Base-by-base conservation (phyloP, 2,797 vertebrate species). In the Thunnus albacares region DNA sequence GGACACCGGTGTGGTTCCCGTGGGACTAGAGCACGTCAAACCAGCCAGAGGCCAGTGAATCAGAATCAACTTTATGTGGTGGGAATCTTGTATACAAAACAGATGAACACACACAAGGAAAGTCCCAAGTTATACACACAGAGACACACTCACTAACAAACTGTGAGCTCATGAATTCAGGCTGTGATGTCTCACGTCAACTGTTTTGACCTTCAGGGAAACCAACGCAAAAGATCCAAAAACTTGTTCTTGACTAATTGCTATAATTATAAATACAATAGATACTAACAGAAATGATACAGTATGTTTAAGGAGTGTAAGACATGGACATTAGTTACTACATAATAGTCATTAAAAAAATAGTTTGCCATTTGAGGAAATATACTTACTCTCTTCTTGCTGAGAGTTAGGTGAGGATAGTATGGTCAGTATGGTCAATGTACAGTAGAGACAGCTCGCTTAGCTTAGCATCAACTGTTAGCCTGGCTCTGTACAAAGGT, bases 1-100 rank as follows among this genome's bases (percentile, higher is more conserved):
- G 88, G 87, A 93, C 90, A 75, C 81, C 66, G 13, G 33, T 73
- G 68, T 58, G 66, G 93, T 94, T 95, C 93, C 93, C 92, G 75
- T 94, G 93, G 88, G 93, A 94, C 89, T 80, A 75, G 41, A 77
- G 53, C 63, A 53, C 85, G 78, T 80, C 84, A 71, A 77, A 76
- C 82, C 75, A 83, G 77, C 63, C 71, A 79, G 62, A 74, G 74
- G 49, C 70, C 66, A 55, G 58, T 52, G 71, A 77, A 71, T 61
- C 82, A 74, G 81, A 92, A 78, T 80, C 90, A 38, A 38, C 38
- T 38, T 38, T 28, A 74, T 63, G 38, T 57, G 45, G 35, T 60
- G 77, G 74, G 35, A 76, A 60, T 57, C 12, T 6, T 89, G 86
- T 83, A 71, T 82, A 85, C 84, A 82, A 87, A 86, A 87, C 86